Conservation (phyloP, 2,113 vertebrate genomes). For the Pitta sordida region DNA sequence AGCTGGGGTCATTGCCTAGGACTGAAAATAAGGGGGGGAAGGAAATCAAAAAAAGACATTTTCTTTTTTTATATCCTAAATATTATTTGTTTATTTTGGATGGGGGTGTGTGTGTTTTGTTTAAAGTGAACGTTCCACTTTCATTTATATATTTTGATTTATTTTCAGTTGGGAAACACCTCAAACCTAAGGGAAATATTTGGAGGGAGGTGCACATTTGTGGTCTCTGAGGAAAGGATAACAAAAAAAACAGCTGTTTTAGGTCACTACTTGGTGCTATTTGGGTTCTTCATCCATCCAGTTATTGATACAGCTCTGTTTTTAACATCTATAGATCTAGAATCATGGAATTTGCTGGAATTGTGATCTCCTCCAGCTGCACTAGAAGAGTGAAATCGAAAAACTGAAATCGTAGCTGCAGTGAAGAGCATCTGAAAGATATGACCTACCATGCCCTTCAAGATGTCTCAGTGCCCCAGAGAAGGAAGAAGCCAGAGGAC, state of each 20-base stretch:
- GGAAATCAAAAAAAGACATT: background rate
- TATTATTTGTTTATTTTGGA: background rate
- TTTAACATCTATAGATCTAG: background rate
- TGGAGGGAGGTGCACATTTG: fast-evolving
- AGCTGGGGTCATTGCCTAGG: background rate
- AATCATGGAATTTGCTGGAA: background rate
- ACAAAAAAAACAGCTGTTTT: background rate
- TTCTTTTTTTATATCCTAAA: background rate
- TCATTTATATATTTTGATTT: background rate
- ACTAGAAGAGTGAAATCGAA: background rate
- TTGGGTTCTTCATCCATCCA: background rate
- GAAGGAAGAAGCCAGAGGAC: background rate
- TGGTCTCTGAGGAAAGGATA: background rate
- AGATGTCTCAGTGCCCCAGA: background rate
- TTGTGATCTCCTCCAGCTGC: background rate
- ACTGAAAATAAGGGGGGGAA: background rate
- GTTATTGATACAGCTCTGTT: background rate
- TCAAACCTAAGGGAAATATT: background rate
- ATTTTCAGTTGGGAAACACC: background rate
- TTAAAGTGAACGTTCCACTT: background rate
- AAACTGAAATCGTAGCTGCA: background rate
- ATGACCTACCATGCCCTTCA: background rate
- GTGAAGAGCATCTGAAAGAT: background rate
- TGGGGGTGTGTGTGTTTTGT: background rate
- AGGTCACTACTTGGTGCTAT: background rate